Base-by-base conservation (phyloP, 1,140 invertebrate genomes). In the Drosophila kohkoa region DNA sequence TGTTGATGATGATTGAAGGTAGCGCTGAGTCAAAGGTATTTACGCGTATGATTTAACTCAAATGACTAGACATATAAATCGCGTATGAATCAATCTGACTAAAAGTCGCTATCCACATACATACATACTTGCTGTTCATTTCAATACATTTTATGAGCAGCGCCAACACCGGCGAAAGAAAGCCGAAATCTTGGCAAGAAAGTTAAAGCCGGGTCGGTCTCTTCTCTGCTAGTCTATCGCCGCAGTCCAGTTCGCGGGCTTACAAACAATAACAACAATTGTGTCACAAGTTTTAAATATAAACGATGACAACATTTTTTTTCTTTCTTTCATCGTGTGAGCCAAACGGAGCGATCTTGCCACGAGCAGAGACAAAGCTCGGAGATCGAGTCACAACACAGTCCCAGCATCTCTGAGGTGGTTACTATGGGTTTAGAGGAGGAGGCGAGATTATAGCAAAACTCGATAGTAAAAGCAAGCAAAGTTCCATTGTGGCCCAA, bases 201-300 rank as follows among this genome's bases (percentile, higher is more conserved):
- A 75, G 72, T 75, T 74, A 62, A 62, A 74, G 65, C 64, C 71
- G 64, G 64, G n/a, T 66, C 20, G 20, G 20, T 25, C 20, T 25
- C 20, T 25, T 25, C 25, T 32, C 48, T 20, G 62, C 2, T 25
- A 1, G 48, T 41, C 30, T 32, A 3, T 13, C 10, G 64, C n/a
- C 58, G 20, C 72, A 69, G 75, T 86, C 52, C 57, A 62, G 46
- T 75, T 89, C 43, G 58, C 41, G 25, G 66, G 5, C 72, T 75
- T 41, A 63, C 49, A 62, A 70, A 81, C 85, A 88, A 89, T 81
- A 88, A 82, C 85, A 88, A 88, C 75, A 88, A 88, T 88, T 89
- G 85, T 88, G 85, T 88, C 85, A 88, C 85, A 85, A 79, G 85
- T 63, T 87, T 87, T 88, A 88, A 79, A 88, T 89, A 88, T 88